phyloP scores from a whole-genome alignment of 1,140 invertebrate species.

The Dryas iulia region DNA sequence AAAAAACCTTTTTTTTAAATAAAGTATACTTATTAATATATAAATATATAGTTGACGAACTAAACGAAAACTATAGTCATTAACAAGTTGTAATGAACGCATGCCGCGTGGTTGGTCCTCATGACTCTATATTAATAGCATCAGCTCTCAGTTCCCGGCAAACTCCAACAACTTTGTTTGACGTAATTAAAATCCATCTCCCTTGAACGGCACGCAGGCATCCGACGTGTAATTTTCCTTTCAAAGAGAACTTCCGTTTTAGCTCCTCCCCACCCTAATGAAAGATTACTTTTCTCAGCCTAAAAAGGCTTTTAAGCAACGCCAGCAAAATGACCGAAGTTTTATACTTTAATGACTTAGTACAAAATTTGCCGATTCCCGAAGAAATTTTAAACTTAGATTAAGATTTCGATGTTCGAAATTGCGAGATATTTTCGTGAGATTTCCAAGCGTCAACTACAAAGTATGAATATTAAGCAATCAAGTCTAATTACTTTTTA shows the following conservation, averaged over 20 bases:
- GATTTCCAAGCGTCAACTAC: slow-evolving; percentile 57
- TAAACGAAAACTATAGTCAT: slow-evolving; percentile 36
- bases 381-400: slow-evolving; percentile 80
- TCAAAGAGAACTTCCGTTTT: slow-evolving; percentile 79
- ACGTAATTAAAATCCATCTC: slow-evolving; percentile 79
- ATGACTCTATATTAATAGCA: slow-evolving; percentile 45
- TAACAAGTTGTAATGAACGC: slow-evolving; percentile 46
- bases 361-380: slow-evolving; percentile 79
- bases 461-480: slow-evolving; percentile 72
- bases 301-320: slow-evolving; percentile 80
- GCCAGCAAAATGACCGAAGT: slow-evolving; percentile 78
- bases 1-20: too few relatives aligned
- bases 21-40: background rate
- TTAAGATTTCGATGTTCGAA: slow-evolving; percentile 77
- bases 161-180: slow-evolving; percentile 73
- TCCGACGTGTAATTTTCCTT: slow-evolving; percentile 79
- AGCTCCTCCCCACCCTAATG: slow-evolving; percentile 74
- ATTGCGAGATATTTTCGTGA: slow-evolving; percentile 69
- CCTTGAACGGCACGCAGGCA: slow-evolving; percentile 59
- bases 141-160: slow-evolving; percentile 36
- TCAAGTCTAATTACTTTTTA: slow-evolving; percentile 74
- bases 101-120: slow-evolving; percentile 22
- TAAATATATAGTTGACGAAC: background rate
- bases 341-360: slow-evolving; percentile 81
- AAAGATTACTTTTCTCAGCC: slow-evolving; percentile 79